These are phyloP conservation scores for Carassius carassius DNA, from an alignment of 2,113 vertebrate genomes.

Conservation along the genomic window DNA sequence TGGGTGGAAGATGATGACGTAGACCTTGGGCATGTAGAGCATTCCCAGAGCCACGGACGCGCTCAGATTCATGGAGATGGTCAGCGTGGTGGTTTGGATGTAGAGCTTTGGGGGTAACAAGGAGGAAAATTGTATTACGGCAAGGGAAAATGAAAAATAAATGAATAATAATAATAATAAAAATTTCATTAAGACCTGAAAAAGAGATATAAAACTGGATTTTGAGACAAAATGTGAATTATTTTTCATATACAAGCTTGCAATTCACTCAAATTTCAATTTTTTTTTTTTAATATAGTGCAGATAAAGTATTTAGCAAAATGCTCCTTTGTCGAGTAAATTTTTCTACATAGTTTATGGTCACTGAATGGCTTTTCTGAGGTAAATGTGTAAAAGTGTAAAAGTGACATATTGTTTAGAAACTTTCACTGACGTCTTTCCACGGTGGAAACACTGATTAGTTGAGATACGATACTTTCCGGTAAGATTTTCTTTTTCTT, in stretches of 20 bases:
- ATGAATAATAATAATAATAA: neutral
- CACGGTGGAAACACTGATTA: neutral
- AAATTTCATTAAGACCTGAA: neutral
- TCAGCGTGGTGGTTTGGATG: slow-evolving; percentile 96
- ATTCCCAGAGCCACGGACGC: slow-evolving; percentile 95
- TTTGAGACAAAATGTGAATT: too few relatives aligned
- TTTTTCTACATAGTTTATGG: too few relatives aligned
- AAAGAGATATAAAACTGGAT: neutral
- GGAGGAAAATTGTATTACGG: neutral
- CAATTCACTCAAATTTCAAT: too few relatives aligned
- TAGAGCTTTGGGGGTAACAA: slow-evolving; percentile 81
- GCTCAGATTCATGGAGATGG: slow-evolving; percentile 97
- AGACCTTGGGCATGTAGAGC: slow-evolving; percentile 99
- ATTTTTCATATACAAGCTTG: too few relatives aligned
- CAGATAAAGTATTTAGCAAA: too few relatives aligned
- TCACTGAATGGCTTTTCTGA: neutral
- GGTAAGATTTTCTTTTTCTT: neutral
- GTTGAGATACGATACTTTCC: neutral
- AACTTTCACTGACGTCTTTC: neutral
- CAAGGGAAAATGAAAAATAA: neutral
- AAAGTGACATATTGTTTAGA: neutral
- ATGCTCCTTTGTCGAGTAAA: too few relatives aligned
- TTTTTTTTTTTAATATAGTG: too few relatives aligned
- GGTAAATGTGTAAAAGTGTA: neutral
- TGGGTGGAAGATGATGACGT: slow-evolving; percentile 98